These are phyloP conservation scores for Cydia fagiglandana DNA, from an alignment of 1,140 invertebrate genomes.

Conservation along the genomic window DNA sequence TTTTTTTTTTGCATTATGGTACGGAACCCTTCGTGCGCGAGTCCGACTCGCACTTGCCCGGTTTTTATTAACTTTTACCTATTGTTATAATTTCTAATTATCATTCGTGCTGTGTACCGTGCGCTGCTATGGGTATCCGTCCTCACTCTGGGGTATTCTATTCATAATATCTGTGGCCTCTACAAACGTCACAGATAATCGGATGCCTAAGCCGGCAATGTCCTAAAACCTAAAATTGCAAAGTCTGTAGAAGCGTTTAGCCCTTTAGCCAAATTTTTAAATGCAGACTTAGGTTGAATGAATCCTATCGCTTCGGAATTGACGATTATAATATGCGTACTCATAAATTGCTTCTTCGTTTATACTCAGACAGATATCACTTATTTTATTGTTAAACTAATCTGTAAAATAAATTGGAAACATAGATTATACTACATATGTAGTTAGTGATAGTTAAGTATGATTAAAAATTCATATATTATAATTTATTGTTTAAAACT, in stretches of 20 bases:
- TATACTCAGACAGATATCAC: background rate
- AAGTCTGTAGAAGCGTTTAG: too few species aligned
- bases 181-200: too few species aligned
- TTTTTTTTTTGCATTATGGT: too few species aligned
- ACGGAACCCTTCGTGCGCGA: too few species aligned
- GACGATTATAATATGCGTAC: background rate
- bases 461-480: conserved; percentile 25
- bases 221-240: too few species aligned
- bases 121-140: background rate
- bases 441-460: conserved; percentile 21
- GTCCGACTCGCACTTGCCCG: too few species aligned
- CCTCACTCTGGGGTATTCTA: too few species aligned
- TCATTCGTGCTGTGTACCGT: background rate
- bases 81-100: too few species aligned
- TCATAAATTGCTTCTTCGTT: background rate
- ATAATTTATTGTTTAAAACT: conserved; percentile 20
- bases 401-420: conserved; percentile 14
- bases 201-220: too few species aligned
- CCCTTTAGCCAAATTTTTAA: background rate
- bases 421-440: conserved; percentile 9
- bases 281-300: background rate
- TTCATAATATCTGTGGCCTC: too few species aligned
- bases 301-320: background rate
- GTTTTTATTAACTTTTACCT: too few species aligned
- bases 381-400: conserved; percentile 15